Evolutionary conservation across 92 coral and sea anemone species (phyloP), one percentile per base, ranked within the genome.

Genomic region (Porites rus): DNA sequence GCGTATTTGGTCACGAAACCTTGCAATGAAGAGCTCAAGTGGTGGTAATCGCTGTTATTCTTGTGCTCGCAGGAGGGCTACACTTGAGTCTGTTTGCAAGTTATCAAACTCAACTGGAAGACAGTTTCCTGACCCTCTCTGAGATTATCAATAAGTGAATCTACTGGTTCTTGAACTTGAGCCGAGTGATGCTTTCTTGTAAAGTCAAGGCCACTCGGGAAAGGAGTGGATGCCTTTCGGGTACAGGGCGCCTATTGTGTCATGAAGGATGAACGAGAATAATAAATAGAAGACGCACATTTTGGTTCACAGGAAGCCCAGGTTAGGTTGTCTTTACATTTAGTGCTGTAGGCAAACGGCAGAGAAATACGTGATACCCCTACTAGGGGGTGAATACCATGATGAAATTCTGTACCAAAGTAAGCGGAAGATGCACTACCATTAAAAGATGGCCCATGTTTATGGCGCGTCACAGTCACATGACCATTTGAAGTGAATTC

Each of bases 41-140:
- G 93, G 51, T n/a, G 93, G 91, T 18, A 90, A 52, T 59, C 88
- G 86, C 64, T 74, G 88, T 21, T 72, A 85, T 18, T 87, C 90
- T 24, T 87, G 90, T 4, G 90, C 73, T 43, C 86, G 75, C 1
- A 87, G 65, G 2, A 79, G 67, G 68, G 86, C 86, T 22, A 28
- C 21, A 59, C 90, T 68, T 4, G 86, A 75, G 46, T 86, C 85
- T 56, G 81, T 77, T 20, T 24, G 68, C 9, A 62, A 74, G 19
- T 72, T 73, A 19, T 43, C 51, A 65, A 69, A 68, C 54, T 78
- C 8, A 21, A 6, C 12, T 70, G 31, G 10, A 87, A 19, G 11
- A 61, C 80, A 65, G 74, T 79, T 51, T 79, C 80, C 50, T 87
- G 85, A 21, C 90, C 89, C 0, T 86, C 89, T 20, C 18, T 64